Conservation (phyloP, 2,888 invertebrate species). For the Sclerodermus sp. region DNA sequence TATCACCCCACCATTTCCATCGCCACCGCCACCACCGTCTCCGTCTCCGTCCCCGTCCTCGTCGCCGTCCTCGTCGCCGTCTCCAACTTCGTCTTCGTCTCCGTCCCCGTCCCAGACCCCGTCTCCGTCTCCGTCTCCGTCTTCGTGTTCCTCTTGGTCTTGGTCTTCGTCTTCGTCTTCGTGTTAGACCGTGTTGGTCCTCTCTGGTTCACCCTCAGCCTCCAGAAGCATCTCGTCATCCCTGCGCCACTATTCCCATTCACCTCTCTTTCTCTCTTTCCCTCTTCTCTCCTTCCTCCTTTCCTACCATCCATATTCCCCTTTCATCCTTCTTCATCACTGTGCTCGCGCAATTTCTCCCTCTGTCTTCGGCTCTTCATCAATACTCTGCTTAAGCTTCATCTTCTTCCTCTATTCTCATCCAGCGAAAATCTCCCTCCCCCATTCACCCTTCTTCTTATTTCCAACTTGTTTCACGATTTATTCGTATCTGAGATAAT, state of each 20-base stretch:
- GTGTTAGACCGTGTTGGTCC: conserved; percentile 26
- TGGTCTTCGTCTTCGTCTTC: conserved; percentile 6
- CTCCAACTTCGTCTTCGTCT: conserved; percentile 12
- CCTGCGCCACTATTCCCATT: conserved; percentile 1
- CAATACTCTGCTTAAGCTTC: too few species aligned
- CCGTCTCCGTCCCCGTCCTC: conserved; percentile 15
- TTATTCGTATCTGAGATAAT: too few species aligned
- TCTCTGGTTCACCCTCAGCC: conserved; percentile 34
- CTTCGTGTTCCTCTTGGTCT: neutral
- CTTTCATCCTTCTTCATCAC: too few species aligned
- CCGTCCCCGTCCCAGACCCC: conserved; percentile 22
- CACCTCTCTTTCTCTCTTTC: conserved; percentile 7
- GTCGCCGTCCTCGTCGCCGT: neutral
- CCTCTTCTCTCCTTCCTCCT: conserved; percentile 4
- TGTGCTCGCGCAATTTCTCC: too few species aligned
- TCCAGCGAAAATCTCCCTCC: too few species aligned
- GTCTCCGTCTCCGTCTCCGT: conserved; percentile 20
- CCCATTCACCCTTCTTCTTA: too few species aligned
- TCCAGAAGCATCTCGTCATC: neutral
- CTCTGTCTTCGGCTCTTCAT: conserved; percentile 4
- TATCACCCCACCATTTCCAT: conserved; percentile 27
- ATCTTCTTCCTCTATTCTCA: neutral
- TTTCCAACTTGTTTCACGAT: too few species aligned
- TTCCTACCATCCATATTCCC: too few species aligned
- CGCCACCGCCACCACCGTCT: conserved; percentile 32